A percentile compares a stretch with the other conserved stretches of the same genome.
phyloP scores from a whole-genome alignment of 2,797 vertebrate genomes.

The Coilia nasus region DNA sequence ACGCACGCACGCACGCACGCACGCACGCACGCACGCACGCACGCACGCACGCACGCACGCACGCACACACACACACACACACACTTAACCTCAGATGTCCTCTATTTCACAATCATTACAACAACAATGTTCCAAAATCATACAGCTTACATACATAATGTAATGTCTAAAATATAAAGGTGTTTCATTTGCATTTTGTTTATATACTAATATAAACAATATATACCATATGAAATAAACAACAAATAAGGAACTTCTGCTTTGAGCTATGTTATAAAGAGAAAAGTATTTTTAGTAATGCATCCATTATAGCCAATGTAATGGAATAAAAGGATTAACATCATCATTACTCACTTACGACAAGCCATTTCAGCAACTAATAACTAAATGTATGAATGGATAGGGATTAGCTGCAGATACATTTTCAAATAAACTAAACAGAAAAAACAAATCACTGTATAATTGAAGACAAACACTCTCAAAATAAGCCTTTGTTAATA shows the following conservation, averaged over 20 bases:
- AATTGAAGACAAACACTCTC: background rate
- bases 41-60: slow-evolving; percentile 36
- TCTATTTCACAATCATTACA: background rate
- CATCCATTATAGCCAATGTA: background rate
- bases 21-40: slow-evolving; percentile 28
- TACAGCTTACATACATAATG: background rate
- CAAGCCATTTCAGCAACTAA: background rate
- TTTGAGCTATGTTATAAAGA: background rate
- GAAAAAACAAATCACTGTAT: background rate
- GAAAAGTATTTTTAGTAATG: background rate
- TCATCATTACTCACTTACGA: background rate
- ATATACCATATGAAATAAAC: background rate
- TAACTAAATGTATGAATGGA: background rate
- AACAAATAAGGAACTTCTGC: background rate
- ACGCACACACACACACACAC: slow-evolving; percentile 26
- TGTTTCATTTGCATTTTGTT: background rate
- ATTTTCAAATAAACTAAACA: background rate
- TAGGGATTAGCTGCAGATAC: background rate
- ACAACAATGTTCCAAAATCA: background rate
- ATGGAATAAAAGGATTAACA: background rate
- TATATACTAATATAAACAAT: background rate
- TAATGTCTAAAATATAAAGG: background rate
- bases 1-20: slow-evolving; percentile 30
- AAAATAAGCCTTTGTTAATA: background rate
- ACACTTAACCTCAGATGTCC: slow-evolving; percentile 19